Base-by-base conservation (phyloP, 1,140 invertebrate species). In the Cepaea nemoralis region DNA sequence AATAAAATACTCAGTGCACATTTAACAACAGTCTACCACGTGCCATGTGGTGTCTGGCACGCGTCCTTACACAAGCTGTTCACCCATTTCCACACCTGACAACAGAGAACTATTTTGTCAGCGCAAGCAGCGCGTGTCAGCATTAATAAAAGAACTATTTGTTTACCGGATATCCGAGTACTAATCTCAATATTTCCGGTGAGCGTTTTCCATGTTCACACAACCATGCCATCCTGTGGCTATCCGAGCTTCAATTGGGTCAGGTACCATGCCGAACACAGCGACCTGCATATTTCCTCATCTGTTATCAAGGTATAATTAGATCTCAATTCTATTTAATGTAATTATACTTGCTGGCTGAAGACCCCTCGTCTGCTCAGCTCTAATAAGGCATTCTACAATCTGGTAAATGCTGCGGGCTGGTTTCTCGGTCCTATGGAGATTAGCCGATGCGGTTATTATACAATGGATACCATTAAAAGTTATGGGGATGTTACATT, bases 81-180 rank as follows among this genome's bases (percentile, higher is more conserved):
- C 42, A 55, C 19, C 19, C 19, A 10, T 22, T 10, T 55, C 50
- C n/a, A 22, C 50, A 55, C 50, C 50, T 24, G 50, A 22, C 8
- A 55, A 5, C 22, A 55, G 50, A 22, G 22, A 55, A 55, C 19
- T 22, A 24, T 55, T 55, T 55, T 55, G 50, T 55, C 19, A 24
- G 22, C 19, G 50, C 19, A 24, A 24, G 22, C 50, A 14, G 19
- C 50, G 22, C 50, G 50, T 55, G 50, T 55, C 50, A 55, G 50
- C 50, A 55, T 22, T 14, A 55, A 22, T 24, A 8, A 24, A 55
- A 22, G 8, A 3, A 2, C 19, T 55, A 24, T 55, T 55, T 55
- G 50, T 55, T 55, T 55, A 55, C 50, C 50, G 50, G 50, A 55
- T 55, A 24, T 55, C 22, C 50, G n/a, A 55, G 42, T 22, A 76